Base-by-base conservation (phyloP, 2,888 invertebrate genomes). In the Vannuccia rotundouncinata region DNA sequence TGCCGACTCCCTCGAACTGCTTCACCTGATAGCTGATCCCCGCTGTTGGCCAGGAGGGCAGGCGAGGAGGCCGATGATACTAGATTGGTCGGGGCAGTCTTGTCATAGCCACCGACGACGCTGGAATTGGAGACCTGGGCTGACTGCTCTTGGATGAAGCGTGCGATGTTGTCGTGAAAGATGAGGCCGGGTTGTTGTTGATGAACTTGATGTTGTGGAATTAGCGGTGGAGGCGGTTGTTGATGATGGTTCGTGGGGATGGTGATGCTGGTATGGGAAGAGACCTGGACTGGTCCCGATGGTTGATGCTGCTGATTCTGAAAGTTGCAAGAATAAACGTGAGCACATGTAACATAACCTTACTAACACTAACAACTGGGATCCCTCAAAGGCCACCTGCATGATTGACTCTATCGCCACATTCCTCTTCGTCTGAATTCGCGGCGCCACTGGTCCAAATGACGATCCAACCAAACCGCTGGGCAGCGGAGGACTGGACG, bases 111-210 rank as follows among this genome's bases (percentile, higher is more conserved):
- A 2, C n/a, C 1, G 5, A n/a, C n/a, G 30, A 5, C 22, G 5
- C 25, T 5, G 25, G 60, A 29, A 13, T 78, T 60, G 1, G 10
- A 30, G 27, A 59, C 78, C 59, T 78, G 78, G 1, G 78, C 78
- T 59, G 59, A 28, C 27, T 78, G 78, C 29, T 78, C 78, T 66
- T 78, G 78, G 1, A 78, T 78, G 25, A 28, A 78, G 5, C 29
- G 22, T 13, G 78, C 78, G 22, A 78, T 78, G n/a, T 78, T 28
- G 17, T n/a, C 78, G 29, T 66, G 22, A 1, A 29, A 25, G 1
- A 78, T 59, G 2, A 77, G 25, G 2, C 77, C 73, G 2, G 73
- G 73, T 73, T 73, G 73, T 28, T 22, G 29, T 22, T 59, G 59
- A 13, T 59, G 13, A 59, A n/a, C 59, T 59, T 13, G 13, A 13